These are phyloP conservation scores for Ips typographus DNA, from an alignment of 1,140 invertebrate genomes.

Conservation along the genomic window DNA sequence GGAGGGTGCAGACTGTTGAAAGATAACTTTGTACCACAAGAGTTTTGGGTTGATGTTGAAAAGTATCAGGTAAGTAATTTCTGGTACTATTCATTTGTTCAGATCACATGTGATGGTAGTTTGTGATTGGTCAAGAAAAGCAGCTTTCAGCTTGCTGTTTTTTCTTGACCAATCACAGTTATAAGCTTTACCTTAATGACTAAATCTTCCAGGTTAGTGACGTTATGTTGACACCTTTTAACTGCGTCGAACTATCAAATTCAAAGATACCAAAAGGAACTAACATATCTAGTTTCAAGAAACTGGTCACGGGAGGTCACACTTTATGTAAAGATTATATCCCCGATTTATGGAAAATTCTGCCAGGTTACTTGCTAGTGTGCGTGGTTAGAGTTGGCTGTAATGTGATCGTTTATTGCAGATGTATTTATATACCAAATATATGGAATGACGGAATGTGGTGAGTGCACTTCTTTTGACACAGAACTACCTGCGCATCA, in stretches of 20 bases:
- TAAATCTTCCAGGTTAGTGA: neutral
- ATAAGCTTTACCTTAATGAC: neutral
- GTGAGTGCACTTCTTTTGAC: neutral
- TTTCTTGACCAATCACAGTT: neutral
- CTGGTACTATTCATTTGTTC: no score
- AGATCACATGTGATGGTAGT: no score
- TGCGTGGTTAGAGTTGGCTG: neutral
- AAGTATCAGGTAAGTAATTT: conserved; percentile 3
- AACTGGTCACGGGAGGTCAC: neutral
- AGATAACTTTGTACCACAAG: neutral
- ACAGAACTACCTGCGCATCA: neutral
- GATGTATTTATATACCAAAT: neutral
- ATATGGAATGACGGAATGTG: neutral
- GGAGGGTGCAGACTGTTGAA: conserved; percentile 7
- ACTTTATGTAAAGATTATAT: neutral
- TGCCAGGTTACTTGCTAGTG: neutral
- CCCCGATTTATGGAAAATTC: neutral
- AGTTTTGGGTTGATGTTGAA: conserved; percentile 2
- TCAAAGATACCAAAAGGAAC: neutral
- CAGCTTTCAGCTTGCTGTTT: no score
- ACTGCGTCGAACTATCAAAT: neutral
- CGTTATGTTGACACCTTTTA: neutral
- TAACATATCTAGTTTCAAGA: neutral
- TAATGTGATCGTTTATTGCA: neutral
- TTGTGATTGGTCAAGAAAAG: no score